These are phyloP conservation scores for Lytechinus variegatus DNA, from an alignment of 35 echinoderm and acorn worm species.

Conservation along the genomic window DNA sequence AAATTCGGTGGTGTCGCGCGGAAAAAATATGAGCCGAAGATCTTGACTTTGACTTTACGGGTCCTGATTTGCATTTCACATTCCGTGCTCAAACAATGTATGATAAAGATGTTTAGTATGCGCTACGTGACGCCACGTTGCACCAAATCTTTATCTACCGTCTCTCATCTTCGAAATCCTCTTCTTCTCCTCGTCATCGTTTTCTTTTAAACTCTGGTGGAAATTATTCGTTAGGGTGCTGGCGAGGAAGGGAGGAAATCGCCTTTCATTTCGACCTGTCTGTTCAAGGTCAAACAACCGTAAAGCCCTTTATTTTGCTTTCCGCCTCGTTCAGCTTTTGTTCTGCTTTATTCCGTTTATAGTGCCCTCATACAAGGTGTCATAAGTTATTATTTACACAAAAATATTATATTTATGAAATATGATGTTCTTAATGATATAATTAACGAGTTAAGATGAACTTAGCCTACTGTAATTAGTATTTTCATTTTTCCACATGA, in stretches of 20 bases:
- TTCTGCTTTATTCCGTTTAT: background rate
- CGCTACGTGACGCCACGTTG: background rate
- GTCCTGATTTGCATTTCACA: background rate
- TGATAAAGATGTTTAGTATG: background rate
- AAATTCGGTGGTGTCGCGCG: background rate
- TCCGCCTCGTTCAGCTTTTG: background rate
- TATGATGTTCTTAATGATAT: background rate
- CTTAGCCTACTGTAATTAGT: background rate
- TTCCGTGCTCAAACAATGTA: background rate
- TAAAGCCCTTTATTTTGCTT: slow-evolving; percentile 15
- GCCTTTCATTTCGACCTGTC: slow-evolving; percentile 43
- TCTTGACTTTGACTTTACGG: background rate
- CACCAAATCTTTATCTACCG: background rate
- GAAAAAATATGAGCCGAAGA: slow-evolving; percentile 2
- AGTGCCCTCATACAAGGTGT: background rate
- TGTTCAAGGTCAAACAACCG: slow-evolving; percentile 42
- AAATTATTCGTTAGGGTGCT: background rate
- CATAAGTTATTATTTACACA: background rate
- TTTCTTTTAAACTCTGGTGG: background rate
- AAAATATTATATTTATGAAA: background rate
- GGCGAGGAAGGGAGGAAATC: slow-evolving; percentile 32
- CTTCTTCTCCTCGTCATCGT: background rate
- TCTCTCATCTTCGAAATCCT: background rate
- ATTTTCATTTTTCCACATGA: background rate
- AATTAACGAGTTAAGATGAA: background rate